Base-by-base conservation (phyloP, 2,888 invertebrate species). In the Cerastis leucographa region DNA sequence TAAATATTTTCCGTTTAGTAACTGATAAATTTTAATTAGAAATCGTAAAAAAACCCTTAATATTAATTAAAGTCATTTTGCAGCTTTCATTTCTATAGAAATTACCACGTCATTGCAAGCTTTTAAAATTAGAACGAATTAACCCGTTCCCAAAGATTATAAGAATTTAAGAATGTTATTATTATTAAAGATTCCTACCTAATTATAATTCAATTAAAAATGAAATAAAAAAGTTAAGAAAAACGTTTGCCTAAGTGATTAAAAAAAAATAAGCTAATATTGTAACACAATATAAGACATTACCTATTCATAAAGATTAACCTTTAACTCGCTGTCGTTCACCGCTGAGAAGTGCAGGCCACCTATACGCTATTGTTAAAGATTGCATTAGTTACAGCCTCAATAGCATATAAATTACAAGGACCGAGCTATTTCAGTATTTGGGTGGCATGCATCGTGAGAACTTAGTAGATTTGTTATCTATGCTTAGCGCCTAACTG, bases 331-430 rank as follows among this genome's bases (percentile, higher is more conserved):
- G 14, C 14, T 71, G 67, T 80, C 54, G 62, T 78, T 83, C 76
- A 73, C 74, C 78, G 40, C 64, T 80, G 76, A 76, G 71, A 69
- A 75, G 54, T 82, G 59, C 70, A 83, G 42, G 59, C 56, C 44
- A 61, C 56, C 17, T 42, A 22, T 25, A 35, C 6, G 22, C 80
- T 69, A 87, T 87, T 87, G 85, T 88, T 85, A 71, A 61, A 66
- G 59, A 74, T 87, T 85, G 78, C 83, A 71, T 74, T 79, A 85
- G 51, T 44, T 44, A 12, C 56, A 74, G 67, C 73, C 61, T 71
- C 68, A 65, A 76, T 74, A 67, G 66, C 64, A 74, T 40, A 56
- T 61, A 71, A 67, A 66, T 78, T 65, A 71, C 77, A 73, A 79
- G 65, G 59, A 46, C 70, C 25, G 9, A 74, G 68, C 22, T 68